phyloP scores from a whole-genome alignment of 2,797 vertebrate species.

The Anguilla obscura region DNA sequence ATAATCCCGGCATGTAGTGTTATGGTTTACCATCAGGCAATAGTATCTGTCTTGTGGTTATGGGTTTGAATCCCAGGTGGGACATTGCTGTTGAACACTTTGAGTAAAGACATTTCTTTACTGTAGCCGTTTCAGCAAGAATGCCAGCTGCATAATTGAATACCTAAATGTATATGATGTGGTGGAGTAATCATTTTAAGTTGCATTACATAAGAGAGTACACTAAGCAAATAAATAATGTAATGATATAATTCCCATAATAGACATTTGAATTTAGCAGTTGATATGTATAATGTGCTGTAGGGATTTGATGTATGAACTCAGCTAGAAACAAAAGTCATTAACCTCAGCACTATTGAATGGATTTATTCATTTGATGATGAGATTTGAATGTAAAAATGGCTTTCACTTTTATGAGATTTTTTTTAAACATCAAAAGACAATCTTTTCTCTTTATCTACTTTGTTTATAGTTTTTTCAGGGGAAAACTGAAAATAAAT shows the following conservation, averaged over 20 bases:
- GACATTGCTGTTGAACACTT: too few relatives aligned
- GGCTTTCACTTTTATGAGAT: neutral
- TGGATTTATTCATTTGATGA: neutral
- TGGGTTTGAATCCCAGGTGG: neutral
- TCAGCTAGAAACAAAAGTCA: neutral
- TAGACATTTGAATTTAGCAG: neutral
- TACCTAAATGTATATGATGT: neutral
- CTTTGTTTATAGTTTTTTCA: neutral
- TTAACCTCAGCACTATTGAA: neutral
- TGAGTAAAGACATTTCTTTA: neutral
- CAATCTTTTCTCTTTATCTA: neutral
- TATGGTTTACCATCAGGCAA: neutral
- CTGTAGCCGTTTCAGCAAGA: neutral
- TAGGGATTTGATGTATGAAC: neutral
- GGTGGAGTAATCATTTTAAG: neutral
- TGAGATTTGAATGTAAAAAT: neutral
- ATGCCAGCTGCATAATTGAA: neutral
- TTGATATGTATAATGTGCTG: neutral
- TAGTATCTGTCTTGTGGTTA: neutral
- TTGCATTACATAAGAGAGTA: neutral
- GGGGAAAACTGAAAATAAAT: neutral
- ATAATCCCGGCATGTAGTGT: neutral
- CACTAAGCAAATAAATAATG: constrained; percentile 21
- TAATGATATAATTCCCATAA: neutral
- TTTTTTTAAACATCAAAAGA: neutral